phyloP scores from a whole-genome alignment of 2,888 invertebrate genomes.

The Stenotaenia linearis region DNA sequence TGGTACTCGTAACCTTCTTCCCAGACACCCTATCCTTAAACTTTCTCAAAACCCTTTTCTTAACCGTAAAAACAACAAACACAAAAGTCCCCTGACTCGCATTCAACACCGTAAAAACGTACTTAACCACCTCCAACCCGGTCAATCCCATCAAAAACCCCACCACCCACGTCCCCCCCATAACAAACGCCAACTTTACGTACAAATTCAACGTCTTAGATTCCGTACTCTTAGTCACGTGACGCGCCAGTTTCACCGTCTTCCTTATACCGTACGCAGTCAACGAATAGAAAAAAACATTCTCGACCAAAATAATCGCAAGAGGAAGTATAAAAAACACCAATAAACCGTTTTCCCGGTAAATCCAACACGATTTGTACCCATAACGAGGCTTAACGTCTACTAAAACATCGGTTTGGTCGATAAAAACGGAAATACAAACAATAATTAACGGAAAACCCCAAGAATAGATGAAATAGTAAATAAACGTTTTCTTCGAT shows the following conservation, averaged over 20 bases:
- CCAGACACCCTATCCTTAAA: neutral
- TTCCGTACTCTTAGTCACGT: slow-evolving; percentile 33
- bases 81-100: slow-evolving; percentile 52
- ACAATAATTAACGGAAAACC: slow-evolving; percentile 44
- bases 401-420: slow-evolving; percentile 37
- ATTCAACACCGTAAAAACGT: slow-evolving; percentile 50
- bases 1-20: neutral
- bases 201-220: slow-evolving; percentile 43
- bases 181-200: slow-evolving; percentile 47
- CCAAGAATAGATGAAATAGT: slow-evolving; percentile 49
- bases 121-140: slow-evolving; percentile 46
- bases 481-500: slow-evolving; percentile 15
- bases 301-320: slow-evolving; percentile 45
- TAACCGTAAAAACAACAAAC: slow-evolving; percentile 50
- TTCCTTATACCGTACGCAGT: slow-evolving; percentile 44
- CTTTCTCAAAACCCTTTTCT: slow-evolving; percentile 35
- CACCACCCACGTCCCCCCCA: slow-evolving; percentile 51
- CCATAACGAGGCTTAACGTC: slow-evolving; percentile 35
- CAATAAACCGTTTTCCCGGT: slow-evolving; percentile 43
- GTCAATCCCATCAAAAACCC: slow-evolving; percentile 48
- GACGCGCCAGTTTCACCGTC: neutral
- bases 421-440: slow-evolving; percentile 38
- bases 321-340: slow-evolving; percentile 49
- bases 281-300: slow-evolving; percentile 45
- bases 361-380: slow-evolving; percentile 48